Percentiles rank a stretch among this genome's conserved stretches.
Evolutionary conservation across 2,113 vertebrate species (phyloP).

Genomic region (Vidua macroura): DNA sequence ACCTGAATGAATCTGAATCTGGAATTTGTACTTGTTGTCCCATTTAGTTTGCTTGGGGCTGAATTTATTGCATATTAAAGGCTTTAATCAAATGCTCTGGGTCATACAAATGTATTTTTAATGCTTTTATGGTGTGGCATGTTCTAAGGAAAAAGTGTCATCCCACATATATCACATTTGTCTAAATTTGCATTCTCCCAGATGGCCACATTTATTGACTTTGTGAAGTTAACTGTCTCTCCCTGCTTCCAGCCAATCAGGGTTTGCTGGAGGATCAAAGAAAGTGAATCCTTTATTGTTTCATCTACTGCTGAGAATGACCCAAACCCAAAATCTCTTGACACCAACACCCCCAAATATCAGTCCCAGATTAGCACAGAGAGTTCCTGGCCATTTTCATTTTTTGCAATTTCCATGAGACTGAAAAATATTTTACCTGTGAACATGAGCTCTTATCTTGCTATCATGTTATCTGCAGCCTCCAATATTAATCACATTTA

Average conservation of each 20-base stretch:
- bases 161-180: slow-evolving; percentile 42
- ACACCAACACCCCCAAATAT: neutral
- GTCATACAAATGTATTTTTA: slow-evolving; percentile 40
- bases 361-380: slow-evolving; percentile 2
- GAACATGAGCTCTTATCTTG: neutral
- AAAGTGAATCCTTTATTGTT: slow-evolving; percentile 20
- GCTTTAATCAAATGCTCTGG: slow-evolving; percentile 16
- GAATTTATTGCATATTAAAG: slow-evolving; percentile 53
- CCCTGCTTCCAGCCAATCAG: neutral
- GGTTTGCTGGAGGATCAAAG: neutral
- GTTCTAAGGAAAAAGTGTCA: slow-evolving; percentile 39
- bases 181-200: slow-evolving; percentile 40
- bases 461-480: neutral
- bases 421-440: neutral
- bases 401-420: neutral
- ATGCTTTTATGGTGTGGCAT: slow-evolving; percentile 46
- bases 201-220: slow-evolving; percentile 34
- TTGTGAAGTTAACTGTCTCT: slow-evolving; percentile 14
- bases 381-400: neutral
- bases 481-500: neutral
- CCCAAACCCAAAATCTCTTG: slow-evolving; percentile 28
- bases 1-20: slow-evolving; percentile 6
- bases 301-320: slow-evolving; percentile 11
- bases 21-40: neutral
- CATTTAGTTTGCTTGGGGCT: neutral